These are phyloP conservation scores for Tiliqua scincoides DNA, from an alignment of 2,113 vertebrate species.

Conservation along the genomic window DNA sequence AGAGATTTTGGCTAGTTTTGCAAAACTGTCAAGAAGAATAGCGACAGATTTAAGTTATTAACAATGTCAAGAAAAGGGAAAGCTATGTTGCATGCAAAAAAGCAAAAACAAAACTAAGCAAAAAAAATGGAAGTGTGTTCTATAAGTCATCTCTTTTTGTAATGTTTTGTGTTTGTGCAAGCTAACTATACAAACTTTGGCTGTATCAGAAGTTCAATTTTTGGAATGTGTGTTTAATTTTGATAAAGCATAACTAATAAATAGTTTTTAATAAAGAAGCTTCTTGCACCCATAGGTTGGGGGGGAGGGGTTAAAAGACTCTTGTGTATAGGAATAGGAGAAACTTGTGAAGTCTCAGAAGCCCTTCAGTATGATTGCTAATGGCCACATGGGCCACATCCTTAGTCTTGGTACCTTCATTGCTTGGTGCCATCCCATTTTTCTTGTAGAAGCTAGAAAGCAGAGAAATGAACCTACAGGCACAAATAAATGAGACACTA, in stretches of 20 bases:
- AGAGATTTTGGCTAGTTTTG: neutral
- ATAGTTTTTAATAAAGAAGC: neutral
- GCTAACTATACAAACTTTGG: neutral
- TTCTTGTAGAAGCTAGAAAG: neutral
- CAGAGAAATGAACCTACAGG: neutral
- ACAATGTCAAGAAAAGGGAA: neutral
- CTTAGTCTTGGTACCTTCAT: neutral
- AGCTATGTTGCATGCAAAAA: neutral
- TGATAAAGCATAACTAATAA: no score
- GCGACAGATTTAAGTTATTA: neutral
- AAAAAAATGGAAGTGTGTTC: neutral
- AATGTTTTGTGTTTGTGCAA: neutral
- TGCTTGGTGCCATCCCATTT: neutral
- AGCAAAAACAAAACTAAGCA: no score
- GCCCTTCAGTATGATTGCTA: neutral
- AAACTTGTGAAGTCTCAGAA: neutral
- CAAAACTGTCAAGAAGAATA: rapidly evolving
- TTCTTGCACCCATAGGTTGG: neutral
- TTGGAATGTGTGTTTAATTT: no score
- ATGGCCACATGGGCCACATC: neutral
- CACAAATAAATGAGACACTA: neutral
- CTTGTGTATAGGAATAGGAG: neutral
- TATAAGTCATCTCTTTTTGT: neutral
- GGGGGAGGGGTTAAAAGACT: neutral
- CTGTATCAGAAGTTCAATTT: neutral